Percentiles rank a stretch among this genome's conserved stretches.
These are phyloP conservation scores for Albula goreensis DNA, from an alignment of 2,113 vertebrate genomes.

Conservation along the genomic window DNA sequence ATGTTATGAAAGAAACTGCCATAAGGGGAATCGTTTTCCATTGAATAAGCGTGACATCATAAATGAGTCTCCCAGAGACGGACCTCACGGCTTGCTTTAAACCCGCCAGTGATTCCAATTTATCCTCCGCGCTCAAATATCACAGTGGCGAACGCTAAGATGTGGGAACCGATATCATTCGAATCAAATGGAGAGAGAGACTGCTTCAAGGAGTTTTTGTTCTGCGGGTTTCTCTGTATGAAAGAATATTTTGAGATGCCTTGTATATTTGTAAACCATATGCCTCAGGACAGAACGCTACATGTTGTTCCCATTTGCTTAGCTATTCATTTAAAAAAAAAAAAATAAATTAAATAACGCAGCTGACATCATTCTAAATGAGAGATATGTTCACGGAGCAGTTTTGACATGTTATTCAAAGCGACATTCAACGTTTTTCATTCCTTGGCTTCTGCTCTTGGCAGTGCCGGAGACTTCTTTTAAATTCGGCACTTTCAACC, in stretches of 20 bases:
- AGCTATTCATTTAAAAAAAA: conserved; percentile 12
- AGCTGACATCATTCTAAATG: conserved; percentile 23
- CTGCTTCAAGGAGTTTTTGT: conserved; percentile 34
- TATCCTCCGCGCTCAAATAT: conserved; percentile 60
- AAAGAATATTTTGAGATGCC: conserved; percentile 58
- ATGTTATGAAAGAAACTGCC: background rate
- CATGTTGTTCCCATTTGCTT: conserved; percentile 58
- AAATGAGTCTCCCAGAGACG: conserved; percentile 43
- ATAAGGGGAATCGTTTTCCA: background rate
- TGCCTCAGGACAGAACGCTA: background rate
- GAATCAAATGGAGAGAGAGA: conserved; percentile 30
- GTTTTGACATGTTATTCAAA: conserved; percentile 47
- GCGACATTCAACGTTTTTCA: conserved; percentile 38
- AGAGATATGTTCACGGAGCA: conserved; percentile 7
- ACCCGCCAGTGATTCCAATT: conserved; percentile 50
- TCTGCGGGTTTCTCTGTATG: conserved; percentile 58
- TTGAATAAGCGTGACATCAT: conserved; percentile 50
- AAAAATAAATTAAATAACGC: background rate
- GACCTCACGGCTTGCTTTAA: conserved; percentile 46
- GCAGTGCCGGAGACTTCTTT: background rate
- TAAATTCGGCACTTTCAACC: background rate
- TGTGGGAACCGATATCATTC: conserved; percentile 64
- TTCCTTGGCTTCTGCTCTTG: conserved; percentile 11
- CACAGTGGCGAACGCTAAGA: conserved; percentile 57
- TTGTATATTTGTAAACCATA: conserved; percentile 48